Base-by-base conservation (phyloP, 1,140 invertebrate genomes). In the Aradophagus sp. region DNA sequence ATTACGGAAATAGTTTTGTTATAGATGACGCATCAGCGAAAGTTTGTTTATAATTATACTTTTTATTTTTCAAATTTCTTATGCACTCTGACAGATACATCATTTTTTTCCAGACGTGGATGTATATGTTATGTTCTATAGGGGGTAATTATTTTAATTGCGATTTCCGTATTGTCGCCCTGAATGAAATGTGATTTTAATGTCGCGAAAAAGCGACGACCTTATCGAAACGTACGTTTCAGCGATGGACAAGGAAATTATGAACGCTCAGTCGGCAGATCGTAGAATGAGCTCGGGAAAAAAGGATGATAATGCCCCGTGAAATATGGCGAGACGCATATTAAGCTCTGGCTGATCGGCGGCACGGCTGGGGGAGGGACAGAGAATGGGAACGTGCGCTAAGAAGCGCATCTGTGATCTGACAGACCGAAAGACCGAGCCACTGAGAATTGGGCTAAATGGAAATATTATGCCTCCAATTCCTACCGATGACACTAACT, bases 301-400 rank as follows among this genome's bases (percentile, higher is more conserved):
- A 71, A 71, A 59, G 17, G 67, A 63, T 47, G 67, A 71, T 63
- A 71, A 71, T 65, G 53, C 59, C 39, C 52, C 34, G 59, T 71
- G 59, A 71, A 71, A 71, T 71, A 71, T 58, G 59, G 59, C 67
- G 27, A 56, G 52, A 59, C 58, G 67, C 67, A 59, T 63, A 70
- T 70, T 70, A 70, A 70, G 67, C 67, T 48, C 36, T 17, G 58
- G 29, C 52, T 52, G 58, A 70, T 70, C 52, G 41, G 5, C 38
- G 23, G 13, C 17, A 11, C 1, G 26, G 13, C 17, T 31, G 16
- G 14, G 20, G 41, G 39, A 14, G 6, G 27, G 13, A 19, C 27
- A 12, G 14, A 15, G 41, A 32, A 14, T 5, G 27, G 19, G 23
- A 36, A 34, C 36, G 45, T 19, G 19, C 44, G 45, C 17, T 19